phyloP scores from a whole-genome alignment of 2,113 vertebrate species.

The Anguilla japonica region DNA sequence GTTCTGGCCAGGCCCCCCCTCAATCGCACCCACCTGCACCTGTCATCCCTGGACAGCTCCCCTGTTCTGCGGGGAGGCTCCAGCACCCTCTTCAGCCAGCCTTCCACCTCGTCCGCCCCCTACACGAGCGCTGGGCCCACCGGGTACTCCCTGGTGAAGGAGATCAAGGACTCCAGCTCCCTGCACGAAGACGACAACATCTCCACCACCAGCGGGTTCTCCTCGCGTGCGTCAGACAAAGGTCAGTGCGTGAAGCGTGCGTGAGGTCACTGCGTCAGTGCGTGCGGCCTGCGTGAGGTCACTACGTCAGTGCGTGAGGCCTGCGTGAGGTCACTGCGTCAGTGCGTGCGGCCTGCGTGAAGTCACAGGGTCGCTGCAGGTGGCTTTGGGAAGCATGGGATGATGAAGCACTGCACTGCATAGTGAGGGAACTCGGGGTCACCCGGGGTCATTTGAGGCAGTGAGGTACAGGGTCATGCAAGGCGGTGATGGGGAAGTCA shows the following conservation, averaged over 20 bases:
- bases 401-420: no score
- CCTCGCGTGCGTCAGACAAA: slow-evolving; percentile 97
- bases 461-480: no score
- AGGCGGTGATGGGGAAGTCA: no score
- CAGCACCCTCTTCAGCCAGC: slow-evolving; percentile 74
- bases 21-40: slow-evolving; percentile 87
- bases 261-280: slow-evolving; percentile 19
- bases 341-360: background rate
- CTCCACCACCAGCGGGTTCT: slow-evolving; percentile 98
- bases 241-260: slow-evolving; percentile 63
- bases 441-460: background rate
- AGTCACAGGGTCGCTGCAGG: background rate
- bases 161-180: slow-evolving; percentile 97
- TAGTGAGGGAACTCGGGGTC: background rate
- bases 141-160: slow-evolving; percentile 86
- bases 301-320: slow-evolving; percentile 19
- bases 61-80: slow-evolving; percentile 58
- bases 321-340: slow-evolving; percentile 11
- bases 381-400: background rate
- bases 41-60: slow-evolving; percentile 79
- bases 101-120: slow-evolving; percentile 83
- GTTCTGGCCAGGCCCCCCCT: slow-evolving; percentile 89
- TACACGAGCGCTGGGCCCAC: slow-evolving; percentile 73
- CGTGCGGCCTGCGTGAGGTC: background rate
- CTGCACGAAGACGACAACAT: slow-evolving; percentile 98